Conservation (phyloP, 1,140 invertebrate genomes). For the Luehdorfia chinensis region DNA sequence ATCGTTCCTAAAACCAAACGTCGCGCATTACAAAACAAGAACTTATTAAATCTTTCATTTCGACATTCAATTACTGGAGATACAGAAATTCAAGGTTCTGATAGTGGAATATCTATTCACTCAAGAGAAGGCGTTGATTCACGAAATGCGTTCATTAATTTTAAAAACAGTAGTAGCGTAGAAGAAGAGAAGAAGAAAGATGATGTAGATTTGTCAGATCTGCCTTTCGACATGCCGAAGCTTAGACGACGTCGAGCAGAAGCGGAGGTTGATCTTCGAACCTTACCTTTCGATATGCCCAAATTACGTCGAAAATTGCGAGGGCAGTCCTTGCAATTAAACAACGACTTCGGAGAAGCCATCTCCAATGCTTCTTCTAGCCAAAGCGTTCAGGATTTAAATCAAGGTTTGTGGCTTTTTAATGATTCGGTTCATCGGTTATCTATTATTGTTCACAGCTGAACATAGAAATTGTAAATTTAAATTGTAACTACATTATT, state of each 20-base stretch:
- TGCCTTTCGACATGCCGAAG: slow-evolving; percentile 95
- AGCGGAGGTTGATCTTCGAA: slow-evolving; percentile 84
- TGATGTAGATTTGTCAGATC: slow-evolving; percentile 81
- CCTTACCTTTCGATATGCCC: slow-evolving; percentile 93
- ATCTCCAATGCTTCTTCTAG: slow-evolving; percentile 88
- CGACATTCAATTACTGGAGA: slow-evolving; percentile 80
- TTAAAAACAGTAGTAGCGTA: slow-evolving; percentile 76
- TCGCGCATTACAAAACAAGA: slow-evolving; percentile 85
- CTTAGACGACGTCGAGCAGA: slow-evolving; percentile 83
- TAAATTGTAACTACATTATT: too few species aligned
- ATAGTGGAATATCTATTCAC: slow-evolving; percentile 91
- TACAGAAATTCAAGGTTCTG: slow-evolving; percentile 88
- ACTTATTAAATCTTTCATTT: slow-evolving; percentile 84
- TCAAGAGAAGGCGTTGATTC: slow-evolving; percentile 86
- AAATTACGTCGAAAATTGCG: slow-evolving; percentile 86
- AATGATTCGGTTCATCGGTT: slow-evolving; percentile 9
- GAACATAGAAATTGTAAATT: too few species aligned
- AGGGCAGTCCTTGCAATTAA: slow-evolving; percentile 69
- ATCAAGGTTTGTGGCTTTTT: slow-evolving; percentile 67
- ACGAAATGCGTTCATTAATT: slow-evolving; percentile 78
- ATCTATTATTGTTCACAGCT: too few species aligned
- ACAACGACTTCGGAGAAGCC: slow-evolving; percentile 77
- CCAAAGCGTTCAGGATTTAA: slow-evolving; percentile 85
- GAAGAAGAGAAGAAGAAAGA: slow-evolving; percentile 60
- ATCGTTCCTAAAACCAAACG: slow-evolving; percentile 79